A percentile compares a stretch with the other conserved stretches of the same genome.
Evolutionary conservation across 1,140 invertebrate genomes (phyloP).

Genomic region (Tachypleus tridentatus): DNA sequence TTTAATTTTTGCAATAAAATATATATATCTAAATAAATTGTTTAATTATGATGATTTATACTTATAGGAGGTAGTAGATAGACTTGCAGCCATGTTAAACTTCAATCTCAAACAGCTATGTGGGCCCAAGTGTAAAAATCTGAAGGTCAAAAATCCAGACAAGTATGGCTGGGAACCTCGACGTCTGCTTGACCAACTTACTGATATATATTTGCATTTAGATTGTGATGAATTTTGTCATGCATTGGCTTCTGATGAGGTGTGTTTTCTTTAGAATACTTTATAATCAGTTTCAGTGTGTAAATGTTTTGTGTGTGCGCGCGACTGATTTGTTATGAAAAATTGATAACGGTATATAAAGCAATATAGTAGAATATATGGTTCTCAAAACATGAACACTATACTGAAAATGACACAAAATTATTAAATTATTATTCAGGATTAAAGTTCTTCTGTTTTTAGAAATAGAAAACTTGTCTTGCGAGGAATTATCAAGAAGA

Average conservation of each 20-base stretch:
- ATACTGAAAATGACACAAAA: too few species aligned
- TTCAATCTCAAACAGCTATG: conserved; percentile 95
- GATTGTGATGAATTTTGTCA: conserved; percentile 81
- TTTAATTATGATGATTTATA: conserved; percentile 14
- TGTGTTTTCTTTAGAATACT: not conserved
- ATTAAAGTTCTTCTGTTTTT: too few species aligned
- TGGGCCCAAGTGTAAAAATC: conserved; percentile 91
- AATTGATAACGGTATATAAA: too few species aligned
- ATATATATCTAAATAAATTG: not conserved
- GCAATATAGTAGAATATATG: too few species aligned
- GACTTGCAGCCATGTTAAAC: conserved; percentile 94
- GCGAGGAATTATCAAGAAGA: too few species aligned
- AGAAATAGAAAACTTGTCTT: too few species aligned
- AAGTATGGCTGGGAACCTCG: conserved; percentile 96
- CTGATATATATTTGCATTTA: conserved; percentile 93
- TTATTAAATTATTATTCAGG: too few species aligned
- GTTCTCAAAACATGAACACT: too few species aligned
- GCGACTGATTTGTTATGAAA: too few species aligned
- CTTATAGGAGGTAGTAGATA: conserved; percentile 60
- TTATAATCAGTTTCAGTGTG: too few species aligned
- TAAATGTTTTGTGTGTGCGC: too few species aligned
- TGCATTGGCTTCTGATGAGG: conserved; percentile 68
- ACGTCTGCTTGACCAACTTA: conserved; percentile 73
- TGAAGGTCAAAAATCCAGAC: conserved; percentile 89
- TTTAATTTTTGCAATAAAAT: not conserved